A percentile compares a stretch with the other conserved stretches of the same genome.
phyloP scores from a whole-genome alignment of 2,113 vertebrate species.

The Poecile atricapillus region DNA sequence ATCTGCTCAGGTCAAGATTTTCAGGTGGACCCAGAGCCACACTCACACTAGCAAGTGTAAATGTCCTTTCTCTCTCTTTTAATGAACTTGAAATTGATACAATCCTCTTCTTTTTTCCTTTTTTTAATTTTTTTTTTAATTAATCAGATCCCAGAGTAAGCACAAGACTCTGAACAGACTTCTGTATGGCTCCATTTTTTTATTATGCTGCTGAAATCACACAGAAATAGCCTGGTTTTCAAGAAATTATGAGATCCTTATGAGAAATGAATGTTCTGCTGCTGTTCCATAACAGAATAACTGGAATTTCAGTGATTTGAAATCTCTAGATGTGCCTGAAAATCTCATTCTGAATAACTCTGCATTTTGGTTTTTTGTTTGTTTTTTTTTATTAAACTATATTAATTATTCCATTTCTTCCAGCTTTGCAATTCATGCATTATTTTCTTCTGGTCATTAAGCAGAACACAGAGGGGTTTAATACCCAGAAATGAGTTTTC shows the following conservation, averaged over 20 bases:
- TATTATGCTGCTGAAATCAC: background rate
- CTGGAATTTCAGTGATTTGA: background rate
- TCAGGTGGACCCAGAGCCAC: background rate
- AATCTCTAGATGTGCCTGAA: background rate
- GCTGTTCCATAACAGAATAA: background rate
- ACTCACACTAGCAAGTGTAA: background rate
- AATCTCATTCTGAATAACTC: background rate
- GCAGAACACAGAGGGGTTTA: background rate
- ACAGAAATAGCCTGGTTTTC: background rate
- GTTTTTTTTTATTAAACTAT: background rate
- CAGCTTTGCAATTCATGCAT: background rate
- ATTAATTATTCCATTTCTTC: background rate
- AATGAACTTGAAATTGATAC: background rate
- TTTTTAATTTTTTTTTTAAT: background rate
- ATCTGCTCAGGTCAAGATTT: background rate
- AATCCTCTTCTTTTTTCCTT: background rate
- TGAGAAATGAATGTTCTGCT: background rate
- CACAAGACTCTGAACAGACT: background rate
- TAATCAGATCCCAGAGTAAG: background rate
- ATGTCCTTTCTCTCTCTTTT: background rate
- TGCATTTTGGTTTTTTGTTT: fast-evolving
- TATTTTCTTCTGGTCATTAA: background rate
- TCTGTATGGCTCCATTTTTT: background rate
- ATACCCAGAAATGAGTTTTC: background rate
- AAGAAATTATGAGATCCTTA: background rate